A percentile compares a stretch with the other conserved stretches of the same genome.
These are phyloP conservation scores for Megathymus violae DNA, from an alignment of 1,140 invertebrate genomes.

Conservation along the genomic window DNA sequence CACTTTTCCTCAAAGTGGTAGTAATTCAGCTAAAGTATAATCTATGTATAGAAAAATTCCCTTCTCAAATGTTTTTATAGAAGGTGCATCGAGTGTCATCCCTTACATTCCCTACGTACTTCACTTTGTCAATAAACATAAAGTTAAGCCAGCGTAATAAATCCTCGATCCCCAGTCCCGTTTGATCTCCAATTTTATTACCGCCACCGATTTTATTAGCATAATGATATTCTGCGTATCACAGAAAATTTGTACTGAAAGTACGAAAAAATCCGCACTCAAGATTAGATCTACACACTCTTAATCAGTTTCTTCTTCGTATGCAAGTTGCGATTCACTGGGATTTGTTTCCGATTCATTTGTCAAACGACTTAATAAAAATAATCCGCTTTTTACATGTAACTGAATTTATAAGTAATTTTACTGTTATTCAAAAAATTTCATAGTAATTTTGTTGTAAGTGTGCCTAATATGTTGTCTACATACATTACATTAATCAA, in stretches of 20 bases:
- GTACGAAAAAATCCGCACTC: constrained; percentile 4
- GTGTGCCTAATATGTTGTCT: no score
- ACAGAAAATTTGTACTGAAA: constrained; percentile 16
- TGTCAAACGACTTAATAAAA: background rate
- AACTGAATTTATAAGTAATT: no score
- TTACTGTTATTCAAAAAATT: no score
- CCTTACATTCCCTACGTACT: background rate
- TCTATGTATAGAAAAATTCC: no score
- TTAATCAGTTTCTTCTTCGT: background rate
- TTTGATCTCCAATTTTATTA: constrained; percentile 35
- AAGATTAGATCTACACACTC: constrained; percentile 1
- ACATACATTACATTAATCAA: no score
- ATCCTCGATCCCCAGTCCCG: constrained; percentile 29
- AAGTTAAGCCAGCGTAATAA: constrained; percentile 28
- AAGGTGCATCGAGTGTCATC: background rate
- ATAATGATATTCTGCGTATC: constrained; percentile 26
- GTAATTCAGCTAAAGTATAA: no score
- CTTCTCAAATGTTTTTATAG: background rate
- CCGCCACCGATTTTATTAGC: constrained; percentile 31
- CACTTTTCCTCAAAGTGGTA: no score
- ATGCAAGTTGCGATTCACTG: background rate
- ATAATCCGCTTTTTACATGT: no score
- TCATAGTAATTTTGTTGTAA: no score
- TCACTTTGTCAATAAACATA: constrained; percentile 30
- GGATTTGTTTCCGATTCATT: background rate